Percentiles rank a stretch among this genome's conserved stretches.
These are phyloP conservation scores for Melanotaenia boesemani DNA, from an alignment of 2,797 vertebrate genomes.

Conservation along the genomic window DNA sequence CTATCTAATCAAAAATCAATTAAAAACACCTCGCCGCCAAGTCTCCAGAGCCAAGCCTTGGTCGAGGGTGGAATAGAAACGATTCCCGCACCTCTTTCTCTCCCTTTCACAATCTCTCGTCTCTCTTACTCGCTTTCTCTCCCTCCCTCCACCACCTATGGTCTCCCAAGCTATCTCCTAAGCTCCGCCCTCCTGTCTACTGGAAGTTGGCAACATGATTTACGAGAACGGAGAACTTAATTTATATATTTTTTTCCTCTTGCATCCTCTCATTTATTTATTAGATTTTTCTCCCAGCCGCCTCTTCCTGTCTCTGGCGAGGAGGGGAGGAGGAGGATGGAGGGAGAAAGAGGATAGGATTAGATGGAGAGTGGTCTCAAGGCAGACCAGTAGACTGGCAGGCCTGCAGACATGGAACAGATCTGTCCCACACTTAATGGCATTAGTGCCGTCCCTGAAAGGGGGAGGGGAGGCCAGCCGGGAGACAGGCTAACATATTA, in stretches of 20 bases:
- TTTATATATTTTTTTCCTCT: conserved; percentile 89
- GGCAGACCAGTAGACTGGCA: conserved; percentile 86
- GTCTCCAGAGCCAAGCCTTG: conserved; percentile 83
- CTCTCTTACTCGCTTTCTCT: conserved; percentile 45
- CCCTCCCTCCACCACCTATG: conserved; percentile 60
- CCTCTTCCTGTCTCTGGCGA: conserved; percentile 88
- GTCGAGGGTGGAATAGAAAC: conserved; percentile 84
- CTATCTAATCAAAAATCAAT: conserved; percentile 91
- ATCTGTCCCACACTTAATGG: conserved; percentile 89
- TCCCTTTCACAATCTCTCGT: conserved; percentile 51
- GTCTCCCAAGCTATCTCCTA: conserved; percentile 60
- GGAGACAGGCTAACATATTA: conserved; percentile 85
- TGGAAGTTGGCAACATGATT: conserved; percentile 91
- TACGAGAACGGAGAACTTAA: conserved; percentile 90
- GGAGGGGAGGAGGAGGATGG: conserved; percentile 77
- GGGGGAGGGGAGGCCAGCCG: conserved; percentile 80
- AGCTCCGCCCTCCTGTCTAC: conserved; percentile 88
- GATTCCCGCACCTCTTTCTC: conserved; percentile 81
- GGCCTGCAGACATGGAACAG: conserved; percentile 87
- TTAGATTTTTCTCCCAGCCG: conserved; percentile 87
- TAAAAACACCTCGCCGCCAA: conserved; percentile 89
- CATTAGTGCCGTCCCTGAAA: conserved; percentile 88
- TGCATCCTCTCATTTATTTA: conserved; percentile 91
- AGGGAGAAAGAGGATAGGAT: conserved; percentile 84
- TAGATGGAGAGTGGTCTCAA: conserved; percentile 87